Conservation (phyloP, 2,797 vertebrate species). For the Enteromius thamalakanensis region DNA sequence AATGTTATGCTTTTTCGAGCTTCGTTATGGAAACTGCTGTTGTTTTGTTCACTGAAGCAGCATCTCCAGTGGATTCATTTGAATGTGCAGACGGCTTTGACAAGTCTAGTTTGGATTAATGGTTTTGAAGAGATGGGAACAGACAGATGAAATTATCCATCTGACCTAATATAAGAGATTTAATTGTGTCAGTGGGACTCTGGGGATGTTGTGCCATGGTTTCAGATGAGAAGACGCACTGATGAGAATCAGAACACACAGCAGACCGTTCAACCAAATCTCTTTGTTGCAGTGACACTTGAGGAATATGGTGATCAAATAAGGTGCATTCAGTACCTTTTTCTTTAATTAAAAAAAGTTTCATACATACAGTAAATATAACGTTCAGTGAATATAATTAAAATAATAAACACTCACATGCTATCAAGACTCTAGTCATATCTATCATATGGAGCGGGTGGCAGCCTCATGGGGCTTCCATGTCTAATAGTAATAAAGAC, state of each 20-base stretch:
- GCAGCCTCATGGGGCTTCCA: not conserved
- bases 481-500: constrained; percentile 1
- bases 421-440: not conserved
- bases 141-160: constrained; percentile 53
- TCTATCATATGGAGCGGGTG: not conserved
- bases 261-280: not conserved
- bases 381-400: not conserved
- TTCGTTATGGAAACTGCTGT: not conserved
- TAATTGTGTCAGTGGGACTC: constrained; percentile 75
- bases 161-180: constrained; percentile 66
- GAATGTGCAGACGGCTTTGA: constrained; percentile 15
- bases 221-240: constrained; percentile 30
- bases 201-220: constrained; percentile 57
- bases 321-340: not conserved
- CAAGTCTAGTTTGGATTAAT: constrained; percentile 28
- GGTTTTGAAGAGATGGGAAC: constrained; percentile 33
- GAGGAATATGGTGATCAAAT: not conserved
- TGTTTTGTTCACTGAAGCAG: not conserved
- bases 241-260: constrained; percentile 35
- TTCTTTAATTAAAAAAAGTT: not conserved
- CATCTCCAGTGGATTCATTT: constrained; percentile 12
- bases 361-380: not conserved
- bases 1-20: not conserved
- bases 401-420: not conserved
- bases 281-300: not conserved